Conservation (phyloP, 2,797 vertebrate genomes). For the Molossus alvarezi region DNA sequence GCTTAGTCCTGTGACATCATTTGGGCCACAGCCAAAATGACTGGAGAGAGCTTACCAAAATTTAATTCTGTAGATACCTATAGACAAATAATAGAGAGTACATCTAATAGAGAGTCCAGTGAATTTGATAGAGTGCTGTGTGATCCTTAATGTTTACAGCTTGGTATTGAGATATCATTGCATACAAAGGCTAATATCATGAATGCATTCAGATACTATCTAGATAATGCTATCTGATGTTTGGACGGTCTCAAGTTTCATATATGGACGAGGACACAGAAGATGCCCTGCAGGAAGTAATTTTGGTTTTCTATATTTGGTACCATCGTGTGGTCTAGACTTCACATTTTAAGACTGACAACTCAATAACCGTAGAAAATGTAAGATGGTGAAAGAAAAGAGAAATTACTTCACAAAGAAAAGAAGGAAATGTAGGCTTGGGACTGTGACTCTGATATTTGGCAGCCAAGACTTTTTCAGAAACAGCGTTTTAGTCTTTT, state of each 20-base stretch:
- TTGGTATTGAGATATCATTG: neutral
- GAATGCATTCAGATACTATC: neutral
- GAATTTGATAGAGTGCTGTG: neutral
- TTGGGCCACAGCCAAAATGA: neutral
- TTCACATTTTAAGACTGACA: neutral
- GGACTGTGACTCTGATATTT: neutral
- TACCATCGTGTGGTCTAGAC: neutral
- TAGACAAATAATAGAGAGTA: neutral
- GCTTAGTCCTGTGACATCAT: neutral
- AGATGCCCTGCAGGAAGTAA: neutral
- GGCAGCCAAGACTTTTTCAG: neutral
- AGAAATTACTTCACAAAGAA: neutral
- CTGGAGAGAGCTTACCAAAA: neutral
- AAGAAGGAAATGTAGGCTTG: neutral
- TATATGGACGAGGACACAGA: neutral
- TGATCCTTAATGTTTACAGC: constrained; percentile 30
- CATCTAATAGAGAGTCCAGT: neutral
- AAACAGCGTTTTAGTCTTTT: neutral
- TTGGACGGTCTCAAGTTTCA: neutral
- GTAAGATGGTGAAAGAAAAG: neutral
- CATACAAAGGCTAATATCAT: neutral
- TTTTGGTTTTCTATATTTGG: neutral
- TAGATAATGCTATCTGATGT: neutral
- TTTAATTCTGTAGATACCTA: neutral
- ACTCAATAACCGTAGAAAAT: neutral